A percentile compares a stretch with the other conserved stretches of the same genome.
These are phyloP conservation scores for Enteromius argenteus DNA, from an alignment of 2,797 vertebrate genomes.

Conservation along the genomic window DNA sequence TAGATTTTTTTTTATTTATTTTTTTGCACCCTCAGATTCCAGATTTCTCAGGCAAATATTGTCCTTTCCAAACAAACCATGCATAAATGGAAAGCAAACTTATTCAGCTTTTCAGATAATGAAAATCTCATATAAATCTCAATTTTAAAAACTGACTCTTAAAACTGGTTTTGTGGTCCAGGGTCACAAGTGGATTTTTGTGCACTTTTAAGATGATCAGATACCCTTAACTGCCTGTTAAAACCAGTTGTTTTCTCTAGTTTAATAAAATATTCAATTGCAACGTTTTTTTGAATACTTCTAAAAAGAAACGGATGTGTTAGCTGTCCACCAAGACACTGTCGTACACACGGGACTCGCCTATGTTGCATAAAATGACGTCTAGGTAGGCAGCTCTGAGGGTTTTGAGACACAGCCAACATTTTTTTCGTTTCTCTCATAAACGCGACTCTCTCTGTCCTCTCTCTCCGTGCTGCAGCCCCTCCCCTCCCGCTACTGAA, in stretches of 20 bases:
- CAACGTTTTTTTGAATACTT: background rate
- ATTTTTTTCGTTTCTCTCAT: conserved; percentile 52
- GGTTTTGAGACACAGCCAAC: conserved; percentile 15
- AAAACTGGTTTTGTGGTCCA: background rate
- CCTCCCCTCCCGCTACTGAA: conserved; percentile 70
- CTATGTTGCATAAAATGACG: background rate
- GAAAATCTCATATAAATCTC: background rate
- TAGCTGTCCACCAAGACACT: background rate
- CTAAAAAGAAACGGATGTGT: background rate
- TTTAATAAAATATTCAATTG: background rate
- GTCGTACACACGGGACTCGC: background rate
- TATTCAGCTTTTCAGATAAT: background rate
- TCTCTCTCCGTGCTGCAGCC: conserved; percentile 78
- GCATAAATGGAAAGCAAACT: background rate
- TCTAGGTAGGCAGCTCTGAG: background rate
- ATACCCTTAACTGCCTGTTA: background rate
- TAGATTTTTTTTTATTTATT: background rate
- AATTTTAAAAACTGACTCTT: background rate
- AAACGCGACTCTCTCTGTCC: conserved; percentile 66
- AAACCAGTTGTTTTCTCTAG: background rate
- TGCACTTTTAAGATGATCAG: background rate
- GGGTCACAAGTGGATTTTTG: background rate
- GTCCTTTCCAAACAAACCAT: background rate
- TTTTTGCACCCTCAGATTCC: background rate
- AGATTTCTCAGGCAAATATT: background rate